phyloP scores from a whole-genome alignment of 2,797 vertebrate genomes.

The Sebastes matsubarae region DNA sequence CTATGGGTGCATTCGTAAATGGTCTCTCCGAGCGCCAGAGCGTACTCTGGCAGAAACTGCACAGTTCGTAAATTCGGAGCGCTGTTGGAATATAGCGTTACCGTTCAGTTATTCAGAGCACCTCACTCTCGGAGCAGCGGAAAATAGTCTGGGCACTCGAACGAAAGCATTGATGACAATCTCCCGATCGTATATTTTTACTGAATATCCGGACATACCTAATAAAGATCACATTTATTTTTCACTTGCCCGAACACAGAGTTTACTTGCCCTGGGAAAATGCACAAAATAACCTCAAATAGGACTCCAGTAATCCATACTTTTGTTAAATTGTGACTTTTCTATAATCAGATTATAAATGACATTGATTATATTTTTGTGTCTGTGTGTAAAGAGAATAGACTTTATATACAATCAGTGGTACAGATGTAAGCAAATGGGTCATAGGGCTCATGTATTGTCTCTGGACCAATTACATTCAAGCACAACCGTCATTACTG shows the following conservation, averaged over 20 bases:
- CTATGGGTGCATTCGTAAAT: too few relatives aligned
- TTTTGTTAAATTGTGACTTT: background rate
- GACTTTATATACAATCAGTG: background rate
- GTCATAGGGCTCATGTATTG: slow-evolving; percentile 21
- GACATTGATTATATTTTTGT: background rate
- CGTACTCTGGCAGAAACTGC: background rate
- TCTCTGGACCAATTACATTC: slow-evolving; percentile 44
- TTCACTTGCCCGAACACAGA: background rate
- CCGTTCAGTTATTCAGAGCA: background rate
- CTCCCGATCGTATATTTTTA: too few relatives aligned
- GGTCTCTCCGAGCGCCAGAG: background rate
- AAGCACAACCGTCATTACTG: slow-evolving; percentile 44
- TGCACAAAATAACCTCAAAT: background rate
- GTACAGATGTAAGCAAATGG: slow-evolving; percentile 22
- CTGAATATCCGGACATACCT: too few relatives aligned
- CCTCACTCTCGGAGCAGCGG: too few relatives aligned
- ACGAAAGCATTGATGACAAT: too few relatives aligned
- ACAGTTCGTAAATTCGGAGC: background rate
- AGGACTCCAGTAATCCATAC: background rate
- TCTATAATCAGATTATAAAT: background rate
- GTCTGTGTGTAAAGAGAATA: background rate
- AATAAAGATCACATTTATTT: too few relatives aligned
- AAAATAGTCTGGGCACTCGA: too few relatives aligned
- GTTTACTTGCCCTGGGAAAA: background rate
- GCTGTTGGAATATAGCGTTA: background rate